Evolutionary conservation across 2,113 vertebrate species (phyloP).

Genomic region (Leuciscus idus): DNA sequence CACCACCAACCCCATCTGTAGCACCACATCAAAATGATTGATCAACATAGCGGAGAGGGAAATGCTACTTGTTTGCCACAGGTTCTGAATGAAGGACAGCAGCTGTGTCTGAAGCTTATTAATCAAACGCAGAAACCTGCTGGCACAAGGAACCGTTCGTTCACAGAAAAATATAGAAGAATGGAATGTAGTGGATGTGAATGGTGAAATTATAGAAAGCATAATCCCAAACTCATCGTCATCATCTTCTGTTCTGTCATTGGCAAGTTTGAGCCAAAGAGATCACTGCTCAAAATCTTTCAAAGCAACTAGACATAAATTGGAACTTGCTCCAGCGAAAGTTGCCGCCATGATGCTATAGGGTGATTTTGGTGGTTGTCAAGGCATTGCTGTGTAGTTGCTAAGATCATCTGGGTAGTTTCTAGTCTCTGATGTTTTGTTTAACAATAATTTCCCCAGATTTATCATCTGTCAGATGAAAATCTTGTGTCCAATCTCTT

Average conservation of each 20-base stretch:
- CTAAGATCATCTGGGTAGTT: neutral
- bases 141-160: neutral
- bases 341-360: neutral
- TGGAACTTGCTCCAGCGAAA: neutral
- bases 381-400: neutral
- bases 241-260: neutral
- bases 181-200: neutral
- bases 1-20: constrained; percentile 12
- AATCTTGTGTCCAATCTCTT: neutral
- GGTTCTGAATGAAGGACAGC: constrained; percentile 14
- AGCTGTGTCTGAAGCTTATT: constrained; percentile 4
- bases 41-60: constrained; percentile 10
- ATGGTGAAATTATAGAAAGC: neutral
- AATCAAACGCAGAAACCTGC: neutral
- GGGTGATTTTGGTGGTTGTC: neutral
- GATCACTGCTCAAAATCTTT: neutral
- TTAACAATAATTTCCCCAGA: neutral
- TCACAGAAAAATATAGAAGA: neutral
- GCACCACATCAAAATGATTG: constrained; percentile 12
- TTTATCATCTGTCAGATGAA: neutral
- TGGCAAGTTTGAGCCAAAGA: neutral
- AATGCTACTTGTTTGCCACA: constrained; percentile 1
- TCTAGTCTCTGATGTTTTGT: neutral
- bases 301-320: neutral
- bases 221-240: neutral